Percentiles rank a stretch among this genome's conserved stretches.
Evolutionary conservation across 2,113 vertebrate species (phyloP).

Genomic region (Struthidea cinerea): DNA sequence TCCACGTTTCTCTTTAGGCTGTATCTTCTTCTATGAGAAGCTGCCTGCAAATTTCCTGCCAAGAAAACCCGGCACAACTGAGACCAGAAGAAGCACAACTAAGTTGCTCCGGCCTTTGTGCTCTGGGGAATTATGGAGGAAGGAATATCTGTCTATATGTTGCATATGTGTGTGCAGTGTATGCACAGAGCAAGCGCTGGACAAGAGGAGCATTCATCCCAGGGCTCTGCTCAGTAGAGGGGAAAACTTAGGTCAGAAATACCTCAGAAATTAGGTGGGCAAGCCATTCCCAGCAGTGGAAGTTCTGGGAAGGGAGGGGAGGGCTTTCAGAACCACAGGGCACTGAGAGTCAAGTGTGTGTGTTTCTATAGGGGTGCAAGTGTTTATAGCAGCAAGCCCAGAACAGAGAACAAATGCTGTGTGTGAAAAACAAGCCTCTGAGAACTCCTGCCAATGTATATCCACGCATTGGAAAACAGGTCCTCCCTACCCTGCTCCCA

Average conservation of each 20-base stretch:
- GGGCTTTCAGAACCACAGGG: background rate
- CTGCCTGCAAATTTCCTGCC: background rate
- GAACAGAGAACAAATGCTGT: background rate
- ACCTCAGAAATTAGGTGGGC: background rate
- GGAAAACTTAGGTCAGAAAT: background rate
- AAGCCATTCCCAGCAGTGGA: background rate
- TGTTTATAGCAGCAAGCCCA: background rate
- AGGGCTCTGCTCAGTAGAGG: background rate
- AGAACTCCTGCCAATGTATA: fast-evolving
- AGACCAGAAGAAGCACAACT: background rate
- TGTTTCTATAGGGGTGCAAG: background rate
- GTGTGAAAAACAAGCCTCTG: background rate
- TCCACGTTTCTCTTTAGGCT: background rate
- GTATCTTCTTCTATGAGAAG: background rate
- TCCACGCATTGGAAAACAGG: background rate
- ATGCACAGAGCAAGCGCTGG: background rate
- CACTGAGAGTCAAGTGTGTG: background rate
- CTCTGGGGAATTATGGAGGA: background rate
- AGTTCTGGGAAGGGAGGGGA: background rate
- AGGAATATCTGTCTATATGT: background rate
- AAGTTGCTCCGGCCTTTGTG: background rate
- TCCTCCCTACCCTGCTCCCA: background rate
- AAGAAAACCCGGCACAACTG: background rate
- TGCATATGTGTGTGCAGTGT: background rate
- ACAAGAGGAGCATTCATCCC: background rate